These are phyloP conservation scores for Isaurus tuberculatus DNA, from an alignment of 92 coral and sea anemone genomes.

Conservation along the genomic window DNA sequence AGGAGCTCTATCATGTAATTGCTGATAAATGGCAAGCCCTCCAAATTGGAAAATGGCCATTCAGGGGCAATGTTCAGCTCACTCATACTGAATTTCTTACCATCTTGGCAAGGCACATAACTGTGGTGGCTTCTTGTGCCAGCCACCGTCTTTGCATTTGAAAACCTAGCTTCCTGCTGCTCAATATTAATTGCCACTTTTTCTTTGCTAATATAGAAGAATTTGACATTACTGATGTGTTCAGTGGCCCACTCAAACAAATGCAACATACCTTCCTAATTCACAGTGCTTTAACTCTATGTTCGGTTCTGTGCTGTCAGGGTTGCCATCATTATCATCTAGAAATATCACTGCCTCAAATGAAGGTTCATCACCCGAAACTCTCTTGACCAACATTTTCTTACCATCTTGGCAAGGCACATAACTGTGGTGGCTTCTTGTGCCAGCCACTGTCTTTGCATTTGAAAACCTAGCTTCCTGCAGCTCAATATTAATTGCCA, in stretches of 20 bases:
- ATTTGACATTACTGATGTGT: slow-evolving; percentile 6
- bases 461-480: neutral
- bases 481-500: slow-evolving; percentile 12
- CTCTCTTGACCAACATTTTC: slow-evolving; percentile 27
- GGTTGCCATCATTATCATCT: too few species aligned
- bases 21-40: slow-evolving; percentile 29
- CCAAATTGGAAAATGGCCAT: slow-evolving; percentile 15
- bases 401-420: slow-evolving; percentile 12
- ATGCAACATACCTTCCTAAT: too few species aligned
- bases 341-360: too few species aligned
- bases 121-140: slow-evolving; percentile 27
- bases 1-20: neutral
- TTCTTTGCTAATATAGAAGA: slow-evolving; percentile 11
- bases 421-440: slow-evolving; percentile 19
- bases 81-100: slow-evolving; percentile 9
- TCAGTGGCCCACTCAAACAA: neutral
- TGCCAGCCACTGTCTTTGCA: slow-evolving; percentile 13
- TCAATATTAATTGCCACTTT: slow-evolving; percentile 19
- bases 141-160: neutral
- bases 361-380: neutral
- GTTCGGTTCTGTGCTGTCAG: too few species aligned
- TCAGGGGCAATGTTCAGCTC: slow-evolving; percentile 26
- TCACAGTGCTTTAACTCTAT: too few species aligned
- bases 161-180: slow-evolving; percentile 2
- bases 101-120: slow-evolving; percentile 9